Base-by-base conservation (phyloP, 2,797 vertebrate species). In the Chanos chanos region DNA sequence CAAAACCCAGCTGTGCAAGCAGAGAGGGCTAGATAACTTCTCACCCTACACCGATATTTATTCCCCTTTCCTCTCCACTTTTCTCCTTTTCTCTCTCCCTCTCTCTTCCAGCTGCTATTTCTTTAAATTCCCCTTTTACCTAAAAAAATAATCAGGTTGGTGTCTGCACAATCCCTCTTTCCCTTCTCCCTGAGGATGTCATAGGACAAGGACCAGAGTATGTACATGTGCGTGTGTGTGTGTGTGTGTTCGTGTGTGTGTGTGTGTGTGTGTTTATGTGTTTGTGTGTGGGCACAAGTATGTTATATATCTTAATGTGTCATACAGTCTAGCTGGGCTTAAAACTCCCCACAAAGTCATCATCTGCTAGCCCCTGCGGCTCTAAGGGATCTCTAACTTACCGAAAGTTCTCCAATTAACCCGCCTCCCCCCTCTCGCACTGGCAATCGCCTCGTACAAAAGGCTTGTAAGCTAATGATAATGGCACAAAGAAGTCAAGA, bases 401-500 rank as follows among this genome's bases (percentile, higher is more conserved):
- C n/a, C n/a, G n/a, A n/a, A n/a, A n/a, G n/a, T n/a, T n/a, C n/a
- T n/a, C n/a, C n/a, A n/a, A n/a, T n/a, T n/a, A n/a, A n/a, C n/a
- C n/a, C n/a, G n/a, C n/a, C n/a, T n/a, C n/a, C n/a, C n/a, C n/a
- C n/a, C n/a, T n/a, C n/a, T n/a, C n/a, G n/a, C n/a, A n/a, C n/a
- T n/a, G n/a, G n/a, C n/a, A n/a, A n/a, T n/a, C n/a, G n/a, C n/a
- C n/a, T n/a, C n/a, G n/a, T n/a, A n/a, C n/a, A 74, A 74, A 71
- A 79, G 65, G 75, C 70, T 71, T 85, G 74, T 83, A 85, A 87
- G 81, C 74, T 83, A 88, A 89, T 88, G 80, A 85, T n/a, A 85
- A 84, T 79, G 53, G 69, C 13, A 16, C 55, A 68, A 74, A 82
- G 82, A 78, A 83, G 84, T 77, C 78, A 71, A 19, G 57, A 69